Evolutionary conservation across 2,888 invertebrate species (phyloP).

Genomic region (Erebia epiphron): DNA sequence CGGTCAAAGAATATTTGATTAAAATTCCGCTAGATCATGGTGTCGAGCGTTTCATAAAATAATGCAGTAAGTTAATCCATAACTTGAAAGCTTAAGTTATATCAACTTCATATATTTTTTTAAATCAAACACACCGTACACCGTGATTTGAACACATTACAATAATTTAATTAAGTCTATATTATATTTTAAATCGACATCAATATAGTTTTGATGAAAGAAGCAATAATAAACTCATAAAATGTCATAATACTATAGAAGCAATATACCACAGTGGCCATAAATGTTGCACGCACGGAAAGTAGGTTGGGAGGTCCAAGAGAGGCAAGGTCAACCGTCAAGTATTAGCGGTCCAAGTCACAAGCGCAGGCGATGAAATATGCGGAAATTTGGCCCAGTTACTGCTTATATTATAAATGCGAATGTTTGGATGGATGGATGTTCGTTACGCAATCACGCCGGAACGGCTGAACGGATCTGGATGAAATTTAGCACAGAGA

Average conservation of each 20-base stretch:
- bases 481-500: too few species aligned
- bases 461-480: too few species aligned
- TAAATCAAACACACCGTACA: background rate
- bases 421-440: too few species aligned
- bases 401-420: too few species aligned
- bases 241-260: conserved; percentile 24
- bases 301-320: conserved; percentile 46
- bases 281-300: conserved; percentile 39
- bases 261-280: conserved; percentile 33
- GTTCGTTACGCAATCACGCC: too few species aligned
- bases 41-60: too few species aligned
- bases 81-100: too few species aligned
- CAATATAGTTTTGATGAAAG: conserved; percentile 13
- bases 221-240: conserved; percentile 32
- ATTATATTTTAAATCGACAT: background rate
- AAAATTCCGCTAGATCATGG: too few species aligned
- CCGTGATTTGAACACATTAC: background rate
- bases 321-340: conserved; percentile 49
- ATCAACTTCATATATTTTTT: too few species aligned
- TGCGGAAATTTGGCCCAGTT: background rate
- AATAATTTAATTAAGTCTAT: background rate
- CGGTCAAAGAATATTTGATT: too few species aligned
- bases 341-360: conserved; percentile 26
- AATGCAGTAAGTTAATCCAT: too few species aligned
- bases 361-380: background rate